Evolutionary conservation across 2,797 vertebrate species (phyloP).

Genomic region (Cichlasoma orientale): DNA sequence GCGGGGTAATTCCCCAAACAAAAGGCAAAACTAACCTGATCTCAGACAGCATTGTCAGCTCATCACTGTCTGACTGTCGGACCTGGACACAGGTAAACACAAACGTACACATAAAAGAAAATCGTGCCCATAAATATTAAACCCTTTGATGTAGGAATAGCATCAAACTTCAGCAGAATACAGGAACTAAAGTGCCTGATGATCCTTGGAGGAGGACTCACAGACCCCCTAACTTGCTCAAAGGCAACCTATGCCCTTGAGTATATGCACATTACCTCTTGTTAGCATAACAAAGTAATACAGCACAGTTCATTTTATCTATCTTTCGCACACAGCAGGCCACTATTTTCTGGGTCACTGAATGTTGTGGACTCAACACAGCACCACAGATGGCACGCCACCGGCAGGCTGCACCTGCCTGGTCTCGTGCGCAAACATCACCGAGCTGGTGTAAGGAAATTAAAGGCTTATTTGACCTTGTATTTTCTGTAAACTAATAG

Average conservation of each 20-base stretch:
- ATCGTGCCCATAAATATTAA: neutral
- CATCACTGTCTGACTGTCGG: neutral
- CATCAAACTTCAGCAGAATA: too few relatives aligned
- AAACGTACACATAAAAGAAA: neutral
- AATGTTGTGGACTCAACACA: slow-evolving; percentile 49
- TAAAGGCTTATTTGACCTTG: neutral
- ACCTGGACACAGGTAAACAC: neutral
- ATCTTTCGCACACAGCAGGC: slow-evolving; percentile 30
- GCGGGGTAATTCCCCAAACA: too few relatives aligned
- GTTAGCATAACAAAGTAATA: neutral
- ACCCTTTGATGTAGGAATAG: neutral
- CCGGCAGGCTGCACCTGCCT: slow-evolving; percentile 35
- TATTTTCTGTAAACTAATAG: neutral
- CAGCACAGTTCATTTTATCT: slow-evolving; percentile 9
- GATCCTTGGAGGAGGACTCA: neutral
- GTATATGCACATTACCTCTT: neutral
- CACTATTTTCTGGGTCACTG: slow-evolving; percentile 53
- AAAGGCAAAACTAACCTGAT: neutral
- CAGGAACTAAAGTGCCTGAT: too few relatives aligned
- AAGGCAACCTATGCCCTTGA: neutral
- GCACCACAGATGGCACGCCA: slow-evolving; percentile 47
- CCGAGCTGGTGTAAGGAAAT: neutral
- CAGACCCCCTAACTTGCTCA: neutral
- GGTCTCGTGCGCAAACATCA: slow-evolving; percentile 37
- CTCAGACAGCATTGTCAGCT: neutral